Percentiles rank a stretch among this genome's conserved stretches.
Conservation (phyloP, 35 echinoderm and acorn worm genomes). For the Chiridota heheva region DNA sequence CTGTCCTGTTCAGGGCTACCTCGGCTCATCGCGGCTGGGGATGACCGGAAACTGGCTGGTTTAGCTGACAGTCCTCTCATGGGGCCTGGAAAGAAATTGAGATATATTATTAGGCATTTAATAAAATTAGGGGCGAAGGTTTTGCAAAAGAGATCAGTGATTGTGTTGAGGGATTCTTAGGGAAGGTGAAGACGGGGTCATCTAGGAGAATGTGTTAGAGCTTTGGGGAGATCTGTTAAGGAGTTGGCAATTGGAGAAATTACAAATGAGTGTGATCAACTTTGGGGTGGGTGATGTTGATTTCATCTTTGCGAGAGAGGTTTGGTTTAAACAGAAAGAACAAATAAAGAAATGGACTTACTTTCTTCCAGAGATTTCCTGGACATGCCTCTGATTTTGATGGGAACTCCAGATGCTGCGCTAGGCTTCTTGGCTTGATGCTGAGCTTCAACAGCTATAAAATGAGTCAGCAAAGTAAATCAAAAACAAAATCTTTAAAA, state of each 20-base stretch:
- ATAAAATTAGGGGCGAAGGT: too few relatives aligned
- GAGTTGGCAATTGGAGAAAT: too few relatives aligned
- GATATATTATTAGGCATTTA: too few relatives aligned
- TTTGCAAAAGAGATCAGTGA: too few relatives aligned
- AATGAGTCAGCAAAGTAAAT: not conserved
- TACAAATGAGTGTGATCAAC: too few relatives aligned
- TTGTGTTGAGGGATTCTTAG: too few relatives aligned
- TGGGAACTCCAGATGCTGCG: constrained; percentile 39
- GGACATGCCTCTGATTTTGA: constrained; percentile 67
- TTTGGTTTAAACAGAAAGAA: too few relatives aligned
- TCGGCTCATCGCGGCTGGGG: constrained; percentile 27
- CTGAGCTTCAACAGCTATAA: constrained; percentile 61
- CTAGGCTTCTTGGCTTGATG: constrained; percentile 73
- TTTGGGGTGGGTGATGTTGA: too few relatives aligned
- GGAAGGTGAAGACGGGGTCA: too few relatives aligned
- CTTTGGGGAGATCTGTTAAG: too few relatives aligned
- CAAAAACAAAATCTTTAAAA: not conserved
- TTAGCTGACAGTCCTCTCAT: constrained; percentile 68
- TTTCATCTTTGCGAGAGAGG: too few relatives aligned
- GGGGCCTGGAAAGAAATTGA: constrained; percentile 36
- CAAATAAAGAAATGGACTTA: constrained; percentile 39
- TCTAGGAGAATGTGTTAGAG: too few relatives aligned
- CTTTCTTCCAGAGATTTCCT: constrained; percentile 71
- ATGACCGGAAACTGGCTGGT: constrained; percentile 12
- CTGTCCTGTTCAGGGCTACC: constrained; percentile 70